Evolutionary conservation across 2,888 invertebrate species (phyloP).

Genomic region (Aromia moschata): DNA sequence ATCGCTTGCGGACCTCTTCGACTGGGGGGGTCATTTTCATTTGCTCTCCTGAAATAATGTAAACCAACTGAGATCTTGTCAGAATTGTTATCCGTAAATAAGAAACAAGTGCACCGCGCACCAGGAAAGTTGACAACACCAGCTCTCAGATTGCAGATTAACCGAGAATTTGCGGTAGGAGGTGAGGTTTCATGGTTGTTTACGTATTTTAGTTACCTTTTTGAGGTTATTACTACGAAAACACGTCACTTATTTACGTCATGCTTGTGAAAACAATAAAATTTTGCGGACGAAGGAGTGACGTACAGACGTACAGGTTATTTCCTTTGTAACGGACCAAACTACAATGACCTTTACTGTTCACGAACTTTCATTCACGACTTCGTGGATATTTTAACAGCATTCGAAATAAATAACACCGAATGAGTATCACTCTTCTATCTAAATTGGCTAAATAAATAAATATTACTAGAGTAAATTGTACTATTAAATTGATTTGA

Average conservation of each 20-base stretch:
- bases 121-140: neutral
- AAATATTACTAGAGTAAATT: neutral
- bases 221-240: slow-evolving; percentile 16
- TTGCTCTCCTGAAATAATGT: slow-evolving; percentile 8
- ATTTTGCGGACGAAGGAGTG: slow-evolving; percentile 19
- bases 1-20: slow-evolving; percentile 70
- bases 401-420: neutral
- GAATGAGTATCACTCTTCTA: neutral
- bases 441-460: slow-evolving; percentile 15
- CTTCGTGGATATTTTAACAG: neutral
- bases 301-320: slow-evolving; percentile 17
- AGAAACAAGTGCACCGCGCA: neutral
- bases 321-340: slow-evolving; percentile 10
- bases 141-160: neutral
- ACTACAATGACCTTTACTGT: slow-evolving; percentile 6
- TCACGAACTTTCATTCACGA: slow-evolving; percentile 11
- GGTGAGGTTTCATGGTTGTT: slow-evolving; percentile 5
- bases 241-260: slow-evolving; percentile 32
- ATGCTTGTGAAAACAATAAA: slow-evolving; percentile 28
- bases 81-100: neutral
- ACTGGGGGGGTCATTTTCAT: slow-evolving; percentile 55
- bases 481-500: slow-evolving; percentile 5
- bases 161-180: neutral
- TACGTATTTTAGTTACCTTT: slow-evolving; percentile 23
- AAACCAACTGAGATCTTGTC: neutral